phyloP scores from a whole-genome alignment of 2,888 invertebrate genomes.

The Ormyrus labotus region DNA sequence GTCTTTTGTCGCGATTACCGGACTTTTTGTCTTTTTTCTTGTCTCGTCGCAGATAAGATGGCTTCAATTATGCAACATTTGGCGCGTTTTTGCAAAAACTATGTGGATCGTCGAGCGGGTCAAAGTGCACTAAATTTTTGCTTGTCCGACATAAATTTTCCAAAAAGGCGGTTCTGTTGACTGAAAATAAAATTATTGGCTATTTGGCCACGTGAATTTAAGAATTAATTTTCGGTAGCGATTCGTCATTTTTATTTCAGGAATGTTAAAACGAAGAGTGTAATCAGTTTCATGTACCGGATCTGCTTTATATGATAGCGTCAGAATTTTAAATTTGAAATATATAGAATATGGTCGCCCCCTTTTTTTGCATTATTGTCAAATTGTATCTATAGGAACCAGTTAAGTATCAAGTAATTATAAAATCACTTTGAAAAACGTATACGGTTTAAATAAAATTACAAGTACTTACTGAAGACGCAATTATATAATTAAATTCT shows the following conservation, averaged over 20 bases:
- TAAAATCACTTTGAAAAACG: too few relatives aligned
- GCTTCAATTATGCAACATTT: slow-evolving; percentile 48
- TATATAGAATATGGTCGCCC: too few relatives aligned
- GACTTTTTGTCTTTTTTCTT: slow-evolving; percentile 8
- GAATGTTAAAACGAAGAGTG: not conserved
- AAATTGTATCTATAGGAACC: too few relatives aligned
- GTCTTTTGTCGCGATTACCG: slow-evolving; percentile 14
- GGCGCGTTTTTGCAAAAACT: slow-evolving; percentile 43
- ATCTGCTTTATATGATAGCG: not conserved
- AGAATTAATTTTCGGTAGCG: too few relatives aligned
- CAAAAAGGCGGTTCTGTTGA: not conserved
- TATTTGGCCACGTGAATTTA: too few relatives aligned
- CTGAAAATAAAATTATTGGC: not conserved
- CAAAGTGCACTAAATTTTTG: slow-evolving; percentile 47
- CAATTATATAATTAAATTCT: too few relatives aligned
- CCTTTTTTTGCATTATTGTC: too few relatives aligned
- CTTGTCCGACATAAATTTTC: slow-evolving; percentile 35
- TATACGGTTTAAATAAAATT: too few relatives aligned
- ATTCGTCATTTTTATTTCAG: too few relatives aligned
- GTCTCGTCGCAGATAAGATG: slow-evolving; percentile 28
- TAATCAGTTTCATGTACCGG: not conserved
- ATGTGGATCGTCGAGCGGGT: slow-evolving; percentile 35
- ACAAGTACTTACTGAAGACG: too few relatives aligned
- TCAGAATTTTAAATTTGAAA: not conserved
- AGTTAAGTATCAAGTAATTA: too few relatives aligned